Base-by-base conservation (phyloP, 2,113 vertebrate species). In the Ranitomeya variabilis region DNA sequence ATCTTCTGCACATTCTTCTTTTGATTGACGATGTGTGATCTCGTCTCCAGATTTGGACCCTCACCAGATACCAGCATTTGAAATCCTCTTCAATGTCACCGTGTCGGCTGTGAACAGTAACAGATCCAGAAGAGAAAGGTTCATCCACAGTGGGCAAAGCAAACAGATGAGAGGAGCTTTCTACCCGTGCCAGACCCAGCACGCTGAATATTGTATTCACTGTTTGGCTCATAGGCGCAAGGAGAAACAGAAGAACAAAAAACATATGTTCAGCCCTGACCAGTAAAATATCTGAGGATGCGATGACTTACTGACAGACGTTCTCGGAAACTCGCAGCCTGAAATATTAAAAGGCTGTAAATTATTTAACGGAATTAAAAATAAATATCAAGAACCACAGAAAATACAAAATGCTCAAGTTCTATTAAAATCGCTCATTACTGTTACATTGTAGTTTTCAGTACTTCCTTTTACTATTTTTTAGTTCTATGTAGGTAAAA, bases 261-360 rank as follows among this genome's bases (percentile, higher is more conserved):
- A 57, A 79, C 77, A 79, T 79, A 79, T 79, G 77, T 79, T 79
- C 78, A 57, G 57, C 59, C 55, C 21, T 57, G 54, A 80, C 78
- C 52, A 55, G n/a, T 26, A 37, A 71, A 26, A 37, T 31, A 15
- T 23, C 52, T 14, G 55, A 80, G 54, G 78, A 59, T 4, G 54
- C 52, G 7, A 15, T 15, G 78, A 26, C 55, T 57, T 80, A 23
- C 55, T 80, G 78, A n/a, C 78, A 80, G 78, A 16, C 16, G 18
- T 23, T 26, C n/a, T 19, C 37, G 16, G 12, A 80, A 57, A 80
- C 26, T 26, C 19, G 12, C 52, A 16, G 54, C n/a, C 9, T 80
- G 78, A 80, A 80, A 80, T 80, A 80, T 80, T 59, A 80, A 80
- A 59, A 80, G 15, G 23, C 52, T 26, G 11, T 80, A 26, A 80